phyloP scores from a whole-genome alignment of 2,888 invertebrate genomes.

The Pseudanteris insignis region DNA sequence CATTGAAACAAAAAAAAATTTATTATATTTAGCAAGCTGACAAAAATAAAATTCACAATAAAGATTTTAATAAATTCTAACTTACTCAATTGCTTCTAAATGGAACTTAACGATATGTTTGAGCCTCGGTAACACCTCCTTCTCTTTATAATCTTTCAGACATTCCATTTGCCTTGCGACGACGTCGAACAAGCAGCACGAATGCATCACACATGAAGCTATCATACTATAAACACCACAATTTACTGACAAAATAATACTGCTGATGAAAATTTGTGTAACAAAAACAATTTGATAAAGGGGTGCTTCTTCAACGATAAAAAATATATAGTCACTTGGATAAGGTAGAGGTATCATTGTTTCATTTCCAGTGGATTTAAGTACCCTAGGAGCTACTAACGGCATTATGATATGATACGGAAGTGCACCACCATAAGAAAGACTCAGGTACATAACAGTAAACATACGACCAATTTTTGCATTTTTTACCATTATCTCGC shows the following conservation, averaged over 20 bases:
- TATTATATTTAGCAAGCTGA: too few relatives aligned
- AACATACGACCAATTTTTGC: constrained; percentile 57
- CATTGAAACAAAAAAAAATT: background rate
- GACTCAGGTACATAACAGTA: constrained; percentile 54
- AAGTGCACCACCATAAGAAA: constrained; percentile 58
- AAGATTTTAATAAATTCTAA: background rate
- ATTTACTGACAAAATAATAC: constrained; percentile 52
- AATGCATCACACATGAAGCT: constrained; percentile 53
- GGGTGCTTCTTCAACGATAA: constrained; percentile 49
- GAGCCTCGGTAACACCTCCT: constrained; percentile 10
- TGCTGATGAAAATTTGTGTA: constrained; percentile 52
- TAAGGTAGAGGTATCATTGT: constrained; percentile 54
- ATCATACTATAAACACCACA: constrained; percentile 55
- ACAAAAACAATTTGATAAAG: constrained; percentile 52
- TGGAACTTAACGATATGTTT: constrained; percentile 41
- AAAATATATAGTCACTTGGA: constrained; percentile 54
- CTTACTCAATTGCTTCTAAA: constrained; percentile 46
- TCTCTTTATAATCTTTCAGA: constrained; percentile 5
- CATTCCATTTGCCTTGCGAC: constrained; percentile 46
- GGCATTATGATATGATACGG: constrained; percentile 60
- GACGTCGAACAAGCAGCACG: constrained; percentile 52
- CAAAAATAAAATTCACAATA: too few relatives aligned
- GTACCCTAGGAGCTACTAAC: constrained; percentile 49
- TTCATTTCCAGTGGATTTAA: constrained; percentile 48
- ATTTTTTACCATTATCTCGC: constrained; percentile 54